Evolutionary conservation across 64 coral and sea anemone species (phyloP), one percentile per base, ranked within the genome.

Genomic region (Porites lutea): DNA sequence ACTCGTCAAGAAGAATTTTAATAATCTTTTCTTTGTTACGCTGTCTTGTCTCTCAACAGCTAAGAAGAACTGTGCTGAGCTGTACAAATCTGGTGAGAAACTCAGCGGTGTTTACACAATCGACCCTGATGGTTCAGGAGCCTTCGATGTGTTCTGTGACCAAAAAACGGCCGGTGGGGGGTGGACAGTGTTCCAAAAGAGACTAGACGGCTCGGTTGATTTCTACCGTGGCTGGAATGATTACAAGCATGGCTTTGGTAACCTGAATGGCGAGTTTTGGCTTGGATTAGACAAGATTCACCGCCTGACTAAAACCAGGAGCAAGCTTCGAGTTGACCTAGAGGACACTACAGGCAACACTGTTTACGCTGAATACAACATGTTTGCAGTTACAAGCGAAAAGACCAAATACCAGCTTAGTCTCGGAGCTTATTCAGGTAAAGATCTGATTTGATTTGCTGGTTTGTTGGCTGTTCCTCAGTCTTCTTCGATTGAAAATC

Each of bases 141-240:
- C 82, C 22, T 92, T 92, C 50, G 43, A 86, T 51, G 90, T 92
- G 12, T 92, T 51, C 54, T 92, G 90, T 92, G 90, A 87, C 82
- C 77, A 82, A 73, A 79, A 46, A 65, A 92, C 82, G 53, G 82
- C 60, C 61, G 90, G 90, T 71, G 90, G 90, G 13, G 90, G 82
- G 14, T 92, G 90, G 90, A 70, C 90, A 57, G 90, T 92, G 72
- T 86, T 92, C 49, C 90, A 92, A 27, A 92, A 80, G 59, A 77
- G 90, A 78, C 59, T 68, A 50, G 49, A 87, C 21, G 90, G 90
- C 49, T 92, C 90, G 4, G 90, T 72, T 75, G 13, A 92, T 21
- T 92, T 92, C 43, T 87, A 68, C 62, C 82, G 71, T 9, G 79
- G 54, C 48, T 92, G 82, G 82, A 48, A 13, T 0, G 90, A 92